Base-by-base conservation (phyloP, 1,140 invertebrate species). In the Nymphalis io region DNA sequence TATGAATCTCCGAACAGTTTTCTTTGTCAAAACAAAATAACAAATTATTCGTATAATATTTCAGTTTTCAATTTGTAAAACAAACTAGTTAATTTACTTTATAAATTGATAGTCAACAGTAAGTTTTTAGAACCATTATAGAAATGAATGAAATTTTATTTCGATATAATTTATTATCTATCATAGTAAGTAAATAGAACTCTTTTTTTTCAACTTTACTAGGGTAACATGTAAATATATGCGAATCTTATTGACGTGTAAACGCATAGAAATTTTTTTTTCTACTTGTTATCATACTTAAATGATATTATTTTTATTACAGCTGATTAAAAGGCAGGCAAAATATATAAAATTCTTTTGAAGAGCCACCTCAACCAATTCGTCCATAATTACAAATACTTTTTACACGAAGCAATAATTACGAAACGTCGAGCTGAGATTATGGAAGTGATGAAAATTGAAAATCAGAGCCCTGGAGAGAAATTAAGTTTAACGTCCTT, bases 401-500 rank as follows among this genome's bases (percentile, higher is more conserved):
- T 13, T 13, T 27, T 55, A 55, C 15, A 12, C 23, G 51, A 55
- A 55, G 21, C 8, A 23, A 55, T 55, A n/a, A 55, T 55, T 55
- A 55, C 23, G 15, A 55, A 55, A 55, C 21, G 51, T 55, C 21
- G 27, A 12, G 51, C 51, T 12, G 15, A 27, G 16, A 51, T 51
- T 11, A 51, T 20, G 18, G 20, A 20, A 18, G 46, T 51, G 20
- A 20, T 6, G 46, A 51, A 51, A 51, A 20, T 51, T 51, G 16
- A 51, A 51, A 51, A 51, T 51, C 46, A 20, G 46, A 51, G 18
- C 46, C 5, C 46, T 18, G 46, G 15, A n/a, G 42, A 46, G 42
- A 51, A 55, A 55, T n/a, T 15, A 55, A 55, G 21, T 23, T 55
- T 55, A 55, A 55, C 21, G 51, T 27, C 21, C 23, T 55, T 55